Evolutionary conservation across 2,797 vertebrate genomes (phyloP).

Genomic region (Galagoides demidoff): DNA sequence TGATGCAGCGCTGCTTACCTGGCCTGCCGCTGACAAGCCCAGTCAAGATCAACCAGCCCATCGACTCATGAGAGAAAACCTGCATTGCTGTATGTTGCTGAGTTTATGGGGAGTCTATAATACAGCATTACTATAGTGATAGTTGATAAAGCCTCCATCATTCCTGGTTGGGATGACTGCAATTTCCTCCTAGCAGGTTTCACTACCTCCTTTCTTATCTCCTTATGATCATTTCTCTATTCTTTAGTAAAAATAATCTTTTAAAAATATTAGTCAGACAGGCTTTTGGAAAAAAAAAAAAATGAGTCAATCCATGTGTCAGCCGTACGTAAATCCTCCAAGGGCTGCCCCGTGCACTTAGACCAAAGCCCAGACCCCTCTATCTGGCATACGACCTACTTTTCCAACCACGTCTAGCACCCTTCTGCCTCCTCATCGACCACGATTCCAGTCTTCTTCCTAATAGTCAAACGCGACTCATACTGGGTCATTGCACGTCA

Average conservation of each 20-base stretch:
- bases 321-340: background rate
- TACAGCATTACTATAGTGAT: background rate
- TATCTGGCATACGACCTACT: background rate
- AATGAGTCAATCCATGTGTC: background rate
- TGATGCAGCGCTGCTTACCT: background rate
- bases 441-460: background rate
- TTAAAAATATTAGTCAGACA: background rate
- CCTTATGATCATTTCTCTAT: background rate
- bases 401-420: background rate
- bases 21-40: background rate
- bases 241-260: background rate
- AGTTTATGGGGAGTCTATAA: constrained; percentile 26
- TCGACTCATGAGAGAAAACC: background rate
- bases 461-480: background rate
- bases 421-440: background rate
- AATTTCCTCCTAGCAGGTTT: background rate
- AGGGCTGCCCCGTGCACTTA: background rate
- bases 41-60: background rate
- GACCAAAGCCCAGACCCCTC: background rate
- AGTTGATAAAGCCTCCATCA: background rate
- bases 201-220: constrained; percentile 12
- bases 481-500: background rate
- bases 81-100: background rate
- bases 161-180: background rate
- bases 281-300: background rate